Evolutionary conservation across 2,888 invertebrate species (phyloP).

Genomic region (Sympetrum striolatum): DNA sequence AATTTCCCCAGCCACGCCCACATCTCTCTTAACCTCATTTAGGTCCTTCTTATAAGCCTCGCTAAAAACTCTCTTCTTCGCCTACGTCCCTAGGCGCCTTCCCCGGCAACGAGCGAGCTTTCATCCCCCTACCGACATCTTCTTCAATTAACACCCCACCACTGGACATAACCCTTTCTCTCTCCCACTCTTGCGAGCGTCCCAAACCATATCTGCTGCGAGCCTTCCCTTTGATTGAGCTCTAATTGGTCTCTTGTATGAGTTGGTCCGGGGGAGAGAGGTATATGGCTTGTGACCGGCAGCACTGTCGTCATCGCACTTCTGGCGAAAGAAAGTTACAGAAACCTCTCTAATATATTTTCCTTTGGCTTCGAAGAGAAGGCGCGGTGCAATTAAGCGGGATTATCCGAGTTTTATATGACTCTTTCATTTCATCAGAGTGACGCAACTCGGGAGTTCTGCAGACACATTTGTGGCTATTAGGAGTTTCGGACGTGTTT

Average conservation of each 20-base stretch:
- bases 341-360: neutral
- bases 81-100: constrained; percentile 26
- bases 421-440: no score
- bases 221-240: constrained; percentile 48
- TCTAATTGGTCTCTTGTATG: constrained; percentile 49
- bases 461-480: no score
- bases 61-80: constrained; percentile 35
- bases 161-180: neutral
- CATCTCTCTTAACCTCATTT: constrained; percentile 34
- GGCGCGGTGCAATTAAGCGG: no score
- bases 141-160: constrained; percentile 47
- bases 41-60: constrained; percentile 30
- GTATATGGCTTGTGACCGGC: neutral
- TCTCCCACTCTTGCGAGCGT: neutral
- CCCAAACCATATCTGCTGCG: constrained; percentile 42
- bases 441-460: no score
- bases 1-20: neutral
- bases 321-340: neutral
- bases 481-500: no score
- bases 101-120: neutral
- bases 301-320: neutral
- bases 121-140: constrained; percentile 44
- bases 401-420: no score
- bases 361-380: no score
- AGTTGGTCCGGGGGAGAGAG: constrained; percentile 39